phyloP scores from a whole-genome alignment of 2,797 vertebrate species.

The Pelodytes ibericus region DNA sequence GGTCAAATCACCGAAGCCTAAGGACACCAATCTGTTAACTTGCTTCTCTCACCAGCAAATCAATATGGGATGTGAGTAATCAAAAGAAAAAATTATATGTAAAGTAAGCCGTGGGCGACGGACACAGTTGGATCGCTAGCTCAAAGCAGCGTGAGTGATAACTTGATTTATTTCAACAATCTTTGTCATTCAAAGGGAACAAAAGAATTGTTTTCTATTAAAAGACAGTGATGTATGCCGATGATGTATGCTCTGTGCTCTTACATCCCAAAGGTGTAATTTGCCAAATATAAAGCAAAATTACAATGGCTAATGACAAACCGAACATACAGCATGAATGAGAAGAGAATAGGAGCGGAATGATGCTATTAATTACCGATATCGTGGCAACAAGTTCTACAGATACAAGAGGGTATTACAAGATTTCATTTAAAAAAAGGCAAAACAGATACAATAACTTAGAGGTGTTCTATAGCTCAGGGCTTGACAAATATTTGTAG shows the following conservation, averaged over 20 bases:
- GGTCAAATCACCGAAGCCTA: constrained; percentile 39
- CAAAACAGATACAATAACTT: too few relatives aligned
- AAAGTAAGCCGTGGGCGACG: constrained; percentile 32
- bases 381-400: too few relatives aligned
- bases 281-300: background rate
- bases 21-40: constrained; percentile 42
- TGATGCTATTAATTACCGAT: too few relatives aligned
- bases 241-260: background rate
- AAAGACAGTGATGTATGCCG: background rate
- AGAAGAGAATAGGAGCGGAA: background rate
- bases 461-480: too few relatives aligned
- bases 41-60: constrained; percentile 14
- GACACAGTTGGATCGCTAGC: background rate
- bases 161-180: constrained; percentile 7
- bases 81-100: constrained; percentile 32
- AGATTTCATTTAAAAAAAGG: too few relatives aligned
- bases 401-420: too few relatives aligned
- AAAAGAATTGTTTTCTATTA: background rate
- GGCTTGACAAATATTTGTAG: too few relatives aligned
- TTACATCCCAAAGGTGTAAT: background rate
- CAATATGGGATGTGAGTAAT: constrained; percentile 40
- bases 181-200: background rate
- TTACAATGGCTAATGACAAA: background rate
- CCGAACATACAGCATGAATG: background rate
- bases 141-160: constrained; percentile 3